Conservation (phyloP, 2,797 vertebrate genomes). For the Psittacula echo region DNA sequence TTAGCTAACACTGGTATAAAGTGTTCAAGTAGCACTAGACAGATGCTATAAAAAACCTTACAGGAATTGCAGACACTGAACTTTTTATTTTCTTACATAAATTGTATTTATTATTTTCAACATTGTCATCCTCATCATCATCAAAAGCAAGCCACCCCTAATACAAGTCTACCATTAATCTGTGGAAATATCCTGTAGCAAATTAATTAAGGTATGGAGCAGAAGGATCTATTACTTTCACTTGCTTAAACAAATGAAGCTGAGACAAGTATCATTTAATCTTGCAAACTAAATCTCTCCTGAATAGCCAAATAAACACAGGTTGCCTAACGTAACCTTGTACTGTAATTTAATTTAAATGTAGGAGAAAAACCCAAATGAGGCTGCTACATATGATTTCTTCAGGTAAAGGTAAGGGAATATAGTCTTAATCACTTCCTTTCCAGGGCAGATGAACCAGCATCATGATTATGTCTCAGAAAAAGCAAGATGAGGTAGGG, state of each 20-base stretch:
- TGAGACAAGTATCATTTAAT: neutral
- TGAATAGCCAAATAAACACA: neutral
- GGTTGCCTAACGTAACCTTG: neutral
- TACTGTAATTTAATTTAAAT: neutral
- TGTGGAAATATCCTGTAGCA: neutral
- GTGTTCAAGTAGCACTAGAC: neutral
- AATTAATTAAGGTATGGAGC: neutral
- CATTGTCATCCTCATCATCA: neutral
- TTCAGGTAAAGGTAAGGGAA: neutral
- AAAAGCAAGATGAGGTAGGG: neutral
- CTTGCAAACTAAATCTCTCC: neutral
- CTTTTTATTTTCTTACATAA: neutral
- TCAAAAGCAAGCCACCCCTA: neutral
- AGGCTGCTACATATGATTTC: accelerated
- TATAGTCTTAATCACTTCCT: neutral
- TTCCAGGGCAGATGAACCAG: neutral
- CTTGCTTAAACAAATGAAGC: neutral
- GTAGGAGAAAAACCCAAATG: neutral
- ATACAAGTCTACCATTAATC: neutral
- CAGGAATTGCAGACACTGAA: neutral
- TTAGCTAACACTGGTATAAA: neutral
- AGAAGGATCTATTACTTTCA: neutral
- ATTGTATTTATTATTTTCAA: neutral
- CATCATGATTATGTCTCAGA: neutral
- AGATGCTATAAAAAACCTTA: neutral